Conservation (phyloP, 2,113 vertebrate genomes). For the Bothrops jararaca region DNA sequence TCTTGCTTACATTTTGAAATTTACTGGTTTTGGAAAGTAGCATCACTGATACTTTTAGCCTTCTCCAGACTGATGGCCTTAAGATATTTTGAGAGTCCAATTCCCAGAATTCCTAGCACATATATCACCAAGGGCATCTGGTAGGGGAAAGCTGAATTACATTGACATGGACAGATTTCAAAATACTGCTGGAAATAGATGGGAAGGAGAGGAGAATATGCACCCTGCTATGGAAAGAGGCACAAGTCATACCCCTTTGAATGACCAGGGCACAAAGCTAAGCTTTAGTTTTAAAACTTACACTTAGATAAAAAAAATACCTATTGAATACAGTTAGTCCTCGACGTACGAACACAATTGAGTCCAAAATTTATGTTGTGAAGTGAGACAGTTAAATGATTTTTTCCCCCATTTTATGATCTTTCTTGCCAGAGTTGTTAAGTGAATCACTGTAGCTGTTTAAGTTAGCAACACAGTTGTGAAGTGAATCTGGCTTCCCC, state of each 20-base stretch:
- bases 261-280: neutral
- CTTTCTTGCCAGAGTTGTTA: neutral
- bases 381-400: neutral
- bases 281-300: neutral
- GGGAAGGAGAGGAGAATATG: neutral
- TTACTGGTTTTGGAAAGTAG: neutral
- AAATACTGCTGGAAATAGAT: neutral
- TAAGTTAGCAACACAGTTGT: neutral
- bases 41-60: neutral
- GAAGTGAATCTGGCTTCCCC: neutral
- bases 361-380: neutral
- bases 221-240: neutral
- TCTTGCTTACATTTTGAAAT: neutral
- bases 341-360: neutral
- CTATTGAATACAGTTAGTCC: neutral
- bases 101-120: neutral
- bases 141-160: neutral
- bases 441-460: neutral
- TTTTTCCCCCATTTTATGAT: neutral
- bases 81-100: neutral
- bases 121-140: neutral
- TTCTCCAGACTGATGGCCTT: neutral
- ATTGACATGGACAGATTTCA: neutral
- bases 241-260: neutral
- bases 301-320: neutral